Base-by-base conservation (phyloP, 2,113 vertebrate species). In the Hepsetus odoe region DNA sequence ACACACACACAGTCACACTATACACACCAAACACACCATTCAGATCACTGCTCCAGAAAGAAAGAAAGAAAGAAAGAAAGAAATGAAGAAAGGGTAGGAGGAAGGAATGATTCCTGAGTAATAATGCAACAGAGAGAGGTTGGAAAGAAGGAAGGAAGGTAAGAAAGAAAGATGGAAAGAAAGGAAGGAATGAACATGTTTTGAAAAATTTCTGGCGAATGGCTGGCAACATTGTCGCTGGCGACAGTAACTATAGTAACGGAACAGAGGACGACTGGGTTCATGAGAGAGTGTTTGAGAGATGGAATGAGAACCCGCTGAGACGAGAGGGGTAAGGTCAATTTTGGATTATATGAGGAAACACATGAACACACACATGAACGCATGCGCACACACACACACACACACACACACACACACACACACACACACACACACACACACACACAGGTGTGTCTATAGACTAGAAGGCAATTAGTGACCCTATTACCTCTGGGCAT, bases 311-410 rank as follows among this genome's bases (percentile, higher is more conserved):
- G 26, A 8, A 16, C 2, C 32, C 38, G 49, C 44, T 35, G 20
- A 33, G 32, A 18, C 22, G 0, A 72, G 32, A 51, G 22, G 24
- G 14, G 30, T 32, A 64, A 74, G 72, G 58, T 51, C 61, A 75
- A 14, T 20, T 33, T 24, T 18, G 4, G 56, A 61, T 28, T 49
- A 59, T 49, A 84, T 84, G 82, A 75, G 80, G 70, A 62, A 4
- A 72, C 65, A 18, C 46, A 67, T 7, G 16, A 5, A 64, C 22
- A 72, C 69, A 49, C 72, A 28, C n/a, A 20, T n/a, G n/a, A n/a
- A n/a, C n/a, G n/a, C n/a, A n/a, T n/a, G n/a, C n/a, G n/a, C n/a
- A 65, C 33, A 38, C 28, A 53, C 49, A 51, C 42, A 68, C 18
- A 56, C 26, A 61, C 35, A 61, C 44, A 18, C 22, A 35, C 59